These are phyloP conservation scores for Pantherophis vulpinus DNA, from an alignment of 2,797 vertebrate genomes.

Conservation along the genomic window DNA sequence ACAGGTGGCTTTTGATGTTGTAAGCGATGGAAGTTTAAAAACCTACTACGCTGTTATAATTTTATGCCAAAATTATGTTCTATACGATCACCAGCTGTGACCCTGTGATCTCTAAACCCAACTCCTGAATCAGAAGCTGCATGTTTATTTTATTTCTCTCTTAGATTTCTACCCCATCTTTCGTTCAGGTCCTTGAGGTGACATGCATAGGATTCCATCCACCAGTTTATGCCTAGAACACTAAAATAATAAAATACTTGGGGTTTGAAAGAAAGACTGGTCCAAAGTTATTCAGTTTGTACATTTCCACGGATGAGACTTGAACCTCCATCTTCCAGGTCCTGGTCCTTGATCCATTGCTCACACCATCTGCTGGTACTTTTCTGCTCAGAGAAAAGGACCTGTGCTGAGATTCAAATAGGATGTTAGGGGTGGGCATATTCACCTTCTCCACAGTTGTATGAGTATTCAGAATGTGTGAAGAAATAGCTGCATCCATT, in stretches of 20 bases:
- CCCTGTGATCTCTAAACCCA: background rate
- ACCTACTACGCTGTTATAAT: background rate
- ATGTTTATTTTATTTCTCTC: background rate
- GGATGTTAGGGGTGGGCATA: background rate
- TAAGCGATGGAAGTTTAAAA: background rate
- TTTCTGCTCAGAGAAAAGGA: background rate
- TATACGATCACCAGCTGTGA: background rate
- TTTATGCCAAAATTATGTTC: background rate
- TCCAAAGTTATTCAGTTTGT: background rate
- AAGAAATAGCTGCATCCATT: background rate
- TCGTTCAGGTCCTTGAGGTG: background rate
- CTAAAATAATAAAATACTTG: background rate
- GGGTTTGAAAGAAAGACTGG: background rate
- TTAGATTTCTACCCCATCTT: background rate
- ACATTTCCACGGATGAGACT: background rate
- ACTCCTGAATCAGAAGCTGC: background rate
- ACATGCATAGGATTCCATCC: background rate
- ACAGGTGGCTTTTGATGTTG: background rate
- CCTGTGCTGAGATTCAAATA: background rate
- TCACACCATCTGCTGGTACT: background rate
- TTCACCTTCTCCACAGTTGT: background rate
- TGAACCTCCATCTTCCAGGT: background rate
- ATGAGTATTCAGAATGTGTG: background rate
- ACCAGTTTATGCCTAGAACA: background rate
- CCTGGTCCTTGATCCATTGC: background rate